Conservation (phyloP, 2,888 invertebrate species). For the Meteorus cinctellus region DNA sequence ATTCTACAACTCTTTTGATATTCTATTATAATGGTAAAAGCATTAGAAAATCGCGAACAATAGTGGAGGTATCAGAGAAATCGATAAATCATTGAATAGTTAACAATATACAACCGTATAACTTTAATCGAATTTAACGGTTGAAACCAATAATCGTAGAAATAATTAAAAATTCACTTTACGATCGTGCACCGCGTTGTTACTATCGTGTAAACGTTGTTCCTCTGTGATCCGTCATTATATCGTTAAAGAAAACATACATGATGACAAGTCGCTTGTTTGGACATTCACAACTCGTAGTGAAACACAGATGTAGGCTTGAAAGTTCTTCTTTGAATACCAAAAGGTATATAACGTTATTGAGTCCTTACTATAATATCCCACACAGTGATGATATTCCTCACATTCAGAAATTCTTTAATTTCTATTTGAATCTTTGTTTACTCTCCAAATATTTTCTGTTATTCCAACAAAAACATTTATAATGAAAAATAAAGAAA, state of each 20-base stretch:
- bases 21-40: conserved; percentile 1
- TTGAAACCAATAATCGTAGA: conserved; percentile 11
- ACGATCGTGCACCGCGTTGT: conserved; percentile 40
- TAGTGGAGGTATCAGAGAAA: background rate
- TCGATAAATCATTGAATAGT: background rate
- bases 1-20: background rate
- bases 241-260: conserved; percentile 41
- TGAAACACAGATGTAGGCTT: conserved; percentile 37
- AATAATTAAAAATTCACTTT: conserved; percentile 43
- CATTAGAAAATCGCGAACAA: background rate
- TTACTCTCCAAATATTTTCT: conserved; percentile 8
- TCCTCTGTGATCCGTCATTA: conserved; percentile 33
- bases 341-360: conserved; percentile 35
- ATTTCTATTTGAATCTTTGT: background rate
- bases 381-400: background rate
- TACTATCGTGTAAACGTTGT: conserved; percentile 50
- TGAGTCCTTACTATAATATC: background rate
- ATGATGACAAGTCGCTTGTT: conserved; percentile 30
- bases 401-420: background rate
- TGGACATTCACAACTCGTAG: conserved; percentile 39
- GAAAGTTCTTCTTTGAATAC: conserved; percentile 24
- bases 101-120: background rate
- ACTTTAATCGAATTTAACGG: background rate
- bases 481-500: background rate
- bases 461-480: conserved; percentile 17